phyloP scores from a whole-genome alignment of 1,140 invertebrate genomes.

The Drosophila bocki region DNA sequence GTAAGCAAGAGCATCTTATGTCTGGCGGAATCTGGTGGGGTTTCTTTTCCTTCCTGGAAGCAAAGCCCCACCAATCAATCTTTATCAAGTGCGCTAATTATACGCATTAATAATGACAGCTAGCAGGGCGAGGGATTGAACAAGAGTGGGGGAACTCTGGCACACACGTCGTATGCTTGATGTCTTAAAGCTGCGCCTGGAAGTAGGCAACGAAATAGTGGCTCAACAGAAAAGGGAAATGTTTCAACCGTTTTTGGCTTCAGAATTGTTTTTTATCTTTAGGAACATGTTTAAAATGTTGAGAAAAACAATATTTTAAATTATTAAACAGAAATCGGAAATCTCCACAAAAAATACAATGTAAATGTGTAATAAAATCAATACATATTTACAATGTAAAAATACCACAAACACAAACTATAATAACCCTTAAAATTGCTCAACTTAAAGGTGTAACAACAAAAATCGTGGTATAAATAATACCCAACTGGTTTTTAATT shows the following conservation, averaged over 20 bases:
- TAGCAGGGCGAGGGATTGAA: conserved; percentile 23
- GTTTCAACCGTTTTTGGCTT: neutral
- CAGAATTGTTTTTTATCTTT: no score
- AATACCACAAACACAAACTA: no score
- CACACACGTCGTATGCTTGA: conserved; percentile 52
- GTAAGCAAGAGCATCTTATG: conserved; percentile 12
- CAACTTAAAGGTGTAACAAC: neutral
- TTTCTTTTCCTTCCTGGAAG: conserved; percentile 24
- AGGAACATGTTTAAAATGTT: no score
- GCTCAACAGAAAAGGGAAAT: neutral
- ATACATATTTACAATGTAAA: neutral
- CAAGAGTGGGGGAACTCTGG: neutral
- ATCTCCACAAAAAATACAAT: neutral
- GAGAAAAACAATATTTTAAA: no score
- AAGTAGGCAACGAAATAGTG: conserved; percentile 22
- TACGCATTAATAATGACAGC: conserved; percentile 78
- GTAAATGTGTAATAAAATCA: neutral
- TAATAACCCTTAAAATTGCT: neutral
- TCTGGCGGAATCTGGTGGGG: conserved; percentile 13
- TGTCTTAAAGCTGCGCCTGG: conserved; percentile 21
- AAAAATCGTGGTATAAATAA: conserved; percentile 47
- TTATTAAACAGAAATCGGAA: no score
- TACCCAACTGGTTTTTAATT: conserved; percentile 56
- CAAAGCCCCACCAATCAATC: conserved; percentile 71
- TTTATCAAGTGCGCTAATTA: conserved; percentile 80